Percentiles rank a stretch among this genome's conserved stretches.
Conservation (phyloP, 2,113 vertebrate genomes). For the Gallinago undulata region DNA sequence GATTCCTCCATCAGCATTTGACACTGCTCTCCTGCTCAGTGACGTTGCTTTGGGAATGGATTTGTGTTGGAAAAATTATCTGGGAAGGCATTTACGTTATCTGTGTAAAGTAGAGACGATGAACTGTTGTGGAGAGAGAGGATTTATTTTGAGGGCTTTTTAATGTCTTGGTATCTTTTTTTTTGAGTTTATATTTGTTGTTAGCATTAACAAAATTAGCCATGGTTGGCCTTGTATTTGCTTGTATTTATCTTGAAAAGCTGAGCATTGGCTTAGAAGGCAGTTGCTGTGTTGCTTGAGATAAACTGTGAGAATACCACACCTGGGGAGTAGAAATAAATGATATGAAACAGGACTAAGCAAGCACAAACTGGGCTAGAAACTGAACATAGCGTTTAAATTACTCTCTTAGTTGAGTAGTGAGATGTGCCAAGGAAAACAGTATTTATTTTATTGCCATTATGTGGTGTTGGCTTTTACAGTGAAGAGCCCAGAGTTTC, state of each 20-base stretch:
- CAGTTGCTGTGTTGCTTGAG: not conserved
- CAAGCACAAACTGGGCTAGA: not conserved
- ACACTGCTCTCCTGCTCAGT: rapidly evolving
- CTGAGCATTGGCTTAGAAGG: not conserved
- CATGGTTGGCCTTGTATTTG: not conserved
- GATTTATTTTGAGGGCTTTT: not conserved
- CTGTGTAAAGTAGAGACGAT: not conserved
- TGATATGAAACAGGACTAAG: not conserved
- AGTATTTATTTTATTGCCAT: not conserved
- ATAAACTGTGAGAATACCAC: not conserved
- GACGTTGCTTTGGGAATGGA: not conserved
- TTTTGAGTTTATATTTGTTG: not conserved
- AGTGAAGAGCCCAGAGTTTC: not conserved
- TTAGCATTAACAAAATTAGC: not conserved
- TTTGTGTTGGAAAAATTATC: not conserved
- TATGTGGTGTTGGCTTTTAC: not conserved
- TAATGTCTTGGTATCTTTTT: not conserved
- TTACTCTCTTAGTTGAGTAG: not conserved
- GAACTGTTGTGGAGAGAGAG: not conserved
- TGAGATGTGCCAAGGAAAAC: not conserved
- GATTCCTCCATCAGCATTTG: not conserved
- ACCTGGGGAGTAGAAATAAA: not conserved
- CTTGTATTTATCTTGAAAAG: not conserved
- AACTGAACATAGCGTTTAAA: not conserved
- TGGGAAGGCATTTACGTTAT: not conserved